Percentiles rank a stretch among this genome's conserved stretches.
These are phyloP conservation scores for Sympetrum striolatum DNA, from an alignment of 2,888 invertebrate genomes.

Conservation along the genomic window DNA sequence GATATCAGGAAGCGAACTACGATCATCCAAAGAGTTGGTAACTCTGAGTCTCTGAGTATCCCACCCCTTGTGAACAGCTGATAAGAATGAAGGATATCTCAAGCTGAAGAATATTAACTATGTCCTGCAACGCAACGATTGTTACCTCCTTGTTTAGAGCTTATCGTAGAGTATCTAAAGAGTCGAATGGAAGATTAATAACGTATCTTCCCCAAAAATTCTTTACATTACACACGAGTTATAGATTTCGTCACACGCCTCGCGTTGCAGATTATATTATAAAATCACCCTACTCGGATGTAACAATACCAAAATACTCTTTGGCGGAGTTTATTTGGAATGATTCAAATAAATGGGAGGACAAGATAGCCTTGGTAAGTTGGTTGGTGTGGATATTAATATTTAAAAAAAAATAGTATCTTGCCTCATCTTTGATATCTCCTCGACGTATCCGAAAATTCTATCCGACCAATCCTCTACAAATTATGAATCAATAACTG, in stretches of 20 bases:
- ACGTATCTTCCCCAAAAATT: background rate
- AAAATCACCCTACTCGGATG: constrained; percentile 5
- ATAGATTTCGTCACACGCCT: background rate
- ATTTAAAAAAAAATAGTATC: background rate
- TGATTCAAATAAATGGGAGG: background rate
- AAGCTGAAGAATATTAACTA: too few relatives aligned
- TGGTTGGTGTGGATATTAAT: background rate
- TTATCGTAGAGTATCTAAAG: too few relatives aligned
- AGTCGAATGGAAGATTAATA: too few relatives aligned
- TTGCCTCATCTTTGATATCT: too few relatives aligned
- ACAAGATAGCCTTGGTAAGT: constrained; percentile 36
- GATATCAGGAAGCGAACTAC: background rate
- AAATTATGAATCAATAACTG: background rate
- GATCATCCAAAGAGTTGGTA: too few relatives aligned
- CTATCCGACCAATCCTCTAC: too few relatives aligned
- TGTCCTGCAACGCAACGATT: too few relatives aligned
- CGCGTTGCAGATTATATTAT: background rate
- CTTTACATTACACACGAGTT: background rate
- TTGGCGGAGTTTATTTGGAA: constrained; percentile 38
- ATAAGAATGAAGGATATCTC: too few relatives aligned
- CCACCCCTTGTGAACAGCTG: too few relatives aligned
- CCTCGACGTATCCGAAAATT: too few relatives aligned
- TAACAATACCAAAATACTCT: background rate
- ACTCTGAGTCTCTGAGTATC: too few relatives aligned
- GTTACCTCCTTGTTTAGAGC: too few relatives aligned